A percentile compares a stretch with the other conserved stretches of the same genome.
These are phyloP conservation scores for Notarius quadriscutis DNA, from an alignment of 2,113 vertebrate species.

Conservation along the genomic window DNA sequence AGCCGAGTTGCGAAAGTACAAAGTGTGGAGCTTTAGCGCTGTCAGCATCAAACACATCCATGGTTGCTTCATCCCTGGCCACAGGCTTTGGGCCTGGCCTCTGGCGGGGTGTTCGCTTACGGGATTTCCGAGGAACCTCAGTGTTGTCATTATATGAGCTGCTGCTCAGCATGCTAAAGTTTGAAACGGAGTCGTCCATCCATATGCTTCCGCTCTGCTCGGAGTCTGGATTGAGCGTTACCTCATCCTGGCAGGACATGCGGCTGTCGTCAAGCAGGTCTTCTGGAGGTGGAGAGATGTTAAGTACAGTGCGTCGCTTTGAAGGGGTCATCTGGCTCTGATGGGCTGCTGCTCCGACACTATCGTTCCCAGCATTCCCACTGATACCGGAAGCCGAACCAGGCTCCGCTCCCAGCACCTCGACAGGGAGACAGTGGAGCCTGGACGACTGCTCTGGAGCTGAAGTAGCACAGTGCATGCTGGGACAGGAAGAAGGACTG, in stretches of 20 bases:
- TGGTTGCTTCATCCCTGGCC: slow-evolving; percentile 89
- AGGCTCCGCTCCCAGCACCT: slow-evolving; percentile 71
- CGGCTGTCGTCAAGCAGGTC: slow-evolving; percentile 96
- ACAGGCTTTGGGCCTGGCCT: slow-evolving; percentile 89
- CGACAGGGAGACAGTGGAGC: slow-evolving; percentile 85
- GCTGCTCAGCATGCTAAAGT: slow-evolving; percentile 98
- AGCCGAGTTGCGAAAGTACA: slow-evolving; percentile 95
- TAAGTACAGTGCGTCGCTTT: slow-evolving; percentile 92
- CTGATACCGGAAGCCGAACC: slow-evolving; percentile 49
- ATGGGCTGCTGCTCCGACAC: slow-evolving; percentile 63
- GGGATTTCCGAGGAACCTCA: slow-evolving; percentile 95
- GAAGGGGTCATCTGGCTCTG: slow-evolving; percentile 90
- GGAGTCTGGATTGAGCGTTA: slow-evolving; percentile 80
- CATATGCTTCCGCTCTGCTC: slow-evolving; percentile 98
- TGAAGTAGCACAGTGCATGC: slow-evolving; percentile 88
- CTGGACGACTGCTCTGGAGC: slow-evolving; percentile 91
- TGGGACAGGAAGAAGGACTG: slow-evolving; percentile 87
- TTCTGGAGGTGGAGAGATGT: slow-evolving; percentile 96
- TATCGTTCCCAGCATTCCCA: slow-evolving; percentile 58
- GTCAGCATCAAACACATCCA: slow-evolving; percentile 99
- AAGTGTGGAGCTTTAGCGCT: slow-evolving; percentile 98
- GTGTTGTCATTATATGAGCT: slow-evolving; percentile 98
- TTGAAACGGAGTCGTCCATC: slow-evolving; percentile 96
- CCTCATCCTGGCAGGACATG: slow-evolving; percentile 99
- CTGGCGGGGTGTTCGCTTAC: slow-evolving; percentile 95